Conservation (phyloP, 2,797 vertebrate genomes). For the Sebastes baramenuke region DNA sequence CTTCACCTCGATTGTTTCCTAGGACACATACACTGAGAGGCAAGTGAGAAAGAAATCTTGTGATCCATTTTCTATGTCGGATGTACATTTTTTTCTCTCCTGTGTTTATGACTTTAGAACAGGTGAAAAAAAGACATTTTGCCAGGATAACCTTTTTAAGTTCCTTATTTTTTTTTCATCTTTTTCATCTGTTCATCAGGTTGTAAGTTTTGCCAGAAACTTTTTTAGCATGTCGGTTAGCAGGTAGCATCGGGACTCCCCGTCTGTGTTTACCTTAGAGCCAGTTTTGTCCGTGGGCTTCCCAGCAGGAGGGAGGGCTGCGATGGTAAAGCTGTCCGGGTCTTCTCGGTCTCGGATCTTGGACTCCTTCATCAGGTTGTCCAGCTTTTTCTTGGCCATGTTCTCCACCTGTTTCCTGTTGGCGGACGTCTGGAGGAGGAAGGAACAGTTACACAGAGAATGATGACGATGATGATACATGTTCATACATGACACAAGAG, state of each 20-base stretch:
- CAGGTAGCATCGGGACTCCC: not conserved
- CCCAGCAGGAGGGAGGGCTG: constrained; percentile 82
- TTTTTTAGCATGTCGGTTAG: not conserved
- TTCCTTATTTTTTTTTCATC: too few species aligned
- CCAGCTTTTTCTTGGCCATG: constrained; percentile 94
- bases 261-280: constrained; percentile 80
- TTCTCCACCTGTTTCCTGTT: constrained; percentile 95
- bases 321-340: constrained; percentile 89
- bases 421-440: constrained; percentile 84
- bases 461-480: not conserved
- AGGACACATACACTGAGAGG: not conserved
- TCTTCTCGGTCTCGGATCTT: constrained; percentile 95
- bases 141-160: too few species aligned
- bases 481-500: not conserved
- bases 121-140: too few species aligned
- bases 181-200: too few species aligned
- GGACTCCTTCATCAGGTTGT: constrained; percentile 95
- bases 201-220: too few species aligned
- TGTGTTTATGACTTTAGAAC: too few species aligned
- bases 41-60: not conserved
- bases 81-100: too few species aligned
- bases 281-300: constrained; percentile 75
- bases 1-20: not conserved
- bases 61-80: not conserved
- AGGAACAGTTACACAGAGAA: not conserved